Percentiles rank a stretch among this genome's conserved stretches.
phyloP scores from a whole-genome alignment of 2,888 invertebrate genomes.

The Machimus atricapillus region DNA sequence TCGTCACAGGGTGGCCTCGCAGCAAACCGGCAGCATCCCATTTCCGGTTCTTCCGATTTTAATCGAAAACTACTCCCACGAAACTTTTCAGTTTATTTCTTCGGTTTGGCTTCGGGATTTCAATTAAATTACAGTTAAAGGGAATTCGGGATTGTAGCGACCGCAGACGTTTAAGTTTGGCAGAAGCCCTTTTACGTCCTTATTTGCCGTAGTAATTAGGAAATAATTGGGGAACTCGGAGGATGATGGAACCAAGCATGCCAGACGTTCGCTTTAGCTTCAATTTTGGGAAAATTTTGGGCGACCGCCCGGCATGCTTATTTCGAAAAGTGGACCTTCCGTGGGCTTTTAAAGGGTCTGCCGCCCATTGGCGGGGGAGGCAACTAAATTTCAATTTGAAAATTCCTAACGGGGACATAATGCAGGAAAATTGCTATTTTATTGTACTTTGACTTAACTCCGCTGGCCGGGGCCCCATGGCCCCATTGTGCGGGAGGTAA shows the following conservation, averaged over 20 bases:
- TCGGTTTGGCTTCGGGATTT: constrained; percentile 15
- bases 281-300: background rate
- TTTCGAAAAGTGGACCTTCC: background rate
- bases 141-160: constrained; percentile 18
- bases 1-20: background rate
- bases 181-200: background rate
- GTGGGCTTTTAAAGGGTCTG: background rate
- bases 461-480: background rate
- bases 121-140: constrained; percentile 25
- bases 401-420: background rate
- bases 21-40: background rate
- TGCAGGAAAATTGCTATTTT: background rate
- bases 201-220: constrained; percentile 19
- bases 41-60: background rate
- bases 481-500: background rate
- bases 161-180: constrained; percentile 9
- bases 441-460: background rate
- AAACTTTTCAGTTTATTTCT: constrained; percentile 15
- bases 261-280: background rate
- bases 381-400: background rate
- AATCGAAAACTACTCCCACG: constrained; percentile 14
- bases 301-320: background rate
- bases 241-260: background rate
- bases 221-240: constrained; percentile 9
- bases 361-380: background rate